Conservation (phyloP, 2,797 vertebrate genomes). For the Bufotes viridis region DNA sequence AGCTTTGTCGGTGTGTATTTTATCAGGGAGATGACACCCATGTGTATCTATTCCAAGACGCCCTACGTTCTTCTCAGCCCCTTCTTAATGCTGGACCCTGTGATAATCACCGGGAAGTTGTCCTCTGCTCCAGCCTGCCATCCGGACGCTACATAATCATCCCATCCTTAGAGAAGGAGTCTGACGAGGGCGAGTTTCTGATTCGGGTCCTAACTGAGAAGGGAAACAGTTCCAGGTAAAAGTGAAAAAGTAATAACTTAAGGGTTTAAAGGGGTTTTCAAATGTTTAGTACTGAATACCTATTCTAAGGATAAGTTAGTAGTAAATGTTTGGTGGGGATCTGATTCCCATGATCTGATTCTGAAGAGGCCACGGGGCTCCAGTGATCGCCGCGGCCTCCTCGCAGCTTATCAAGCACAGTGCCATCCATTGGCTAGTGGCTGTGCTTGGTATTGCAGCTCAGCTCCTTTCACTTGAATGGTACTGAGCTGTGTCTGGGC, state of each 20-base stretch:
- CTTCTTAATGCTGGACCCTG: constrained; percentile 18
- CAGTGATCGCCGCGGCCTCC: too few relatives aligned
- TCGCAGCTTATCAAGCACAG: too few relatives aligned
- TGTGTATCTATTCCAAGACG: constrained; percentile 34
- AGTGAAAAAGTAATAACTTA: neutral
- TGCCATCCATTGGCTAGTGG: too few relatives aligned
- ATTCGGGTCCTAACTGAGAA: constrained; percentile 58
- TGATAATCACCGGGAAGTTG: constrained; percentile 68
- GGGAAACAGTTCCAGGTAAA: constrained; percentile 47
- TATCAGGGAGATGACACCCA: constrained; percentile 33
- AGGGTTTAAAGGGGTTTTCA: neutral
- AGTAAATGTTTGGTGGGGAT: too few relatives aligned
- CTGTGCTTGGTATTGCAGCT: too few relatives aligned
- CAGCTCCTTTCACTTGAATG: too few relatives aligned
- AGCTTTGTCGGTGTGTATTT: neutral
- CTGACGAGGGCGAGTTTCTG: constrained; percentile 75
- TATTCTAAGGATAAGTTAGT: too few relatives aligned
- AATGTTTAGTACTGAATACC: too few relatives aligned
- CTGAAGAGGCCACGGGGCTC: too few relatives aligned
- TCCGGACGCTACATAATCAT: constrained; percentile 77
- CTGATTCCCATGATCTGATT: too few relatives aligned
- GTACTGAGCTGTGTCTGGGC: too few relatives aligned
- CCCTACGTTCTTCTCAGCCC: constrained; percentile 3
- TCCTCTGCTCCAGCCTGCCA: constrained; percentile 70
- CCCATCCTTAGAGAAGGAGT: constrained; percentile 67